A percentile compares a stretch with the other conserved stretches of the same genome.
Evolutionary conservation across 2,113 vertebrate genomes (phyloP).

Genomic region (Narcine bancroftii): DNA sequence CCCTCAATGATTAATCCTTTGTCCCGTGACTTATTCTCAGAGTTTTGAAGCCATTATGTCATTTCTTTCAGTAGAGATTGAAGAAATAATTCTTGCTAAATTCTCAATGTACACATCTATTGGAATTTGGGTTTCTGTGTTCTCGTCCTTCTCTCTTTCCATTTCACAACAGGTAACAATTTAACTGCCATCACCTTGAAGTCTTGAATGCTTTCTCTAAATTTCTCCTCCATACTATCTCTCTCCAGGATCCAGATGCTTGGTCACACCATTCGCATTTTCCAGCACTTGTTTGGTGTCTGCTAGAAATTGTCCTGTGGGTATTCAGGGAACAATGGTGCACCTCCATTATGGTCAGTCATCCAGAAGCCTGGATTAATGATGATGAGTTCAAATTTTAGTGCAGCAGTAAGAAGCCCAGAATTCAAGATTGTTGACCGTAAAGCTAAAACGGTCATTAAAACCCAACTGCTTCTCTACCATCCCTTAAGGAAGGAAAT

Average conservation of each 20-base stretch:
- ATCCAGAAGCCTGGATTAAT: too few species aligned
- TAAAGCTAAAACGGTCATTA: too few species aligned
- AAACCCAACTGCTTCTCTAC: too few species aligned
- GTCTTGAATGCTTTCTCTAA: background rate
- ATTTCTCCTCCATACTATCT: background rate
- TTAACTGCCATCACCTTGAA: background rate
- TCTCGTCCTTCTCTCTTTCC: background rate
- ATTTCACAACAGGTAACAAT: background rate
- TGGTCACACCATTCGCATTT: background rate
- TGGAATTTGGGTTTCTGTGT: background rate
- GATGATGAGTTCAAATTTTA: too few species aligned
- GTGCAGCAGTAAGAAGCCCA: too few species aligned
- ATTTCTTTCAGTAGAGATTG: background rate
- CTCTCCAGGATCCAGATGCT: background rate
- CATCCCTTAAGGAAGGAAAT: too few species aligned
- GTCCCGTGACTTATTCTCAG: too few species aligned
- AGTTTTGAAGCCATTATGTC: too few species aligned
- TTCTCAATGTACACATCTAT: background rate
- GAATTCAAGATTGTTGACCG: too few species aligned
- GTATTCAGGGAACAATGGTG: background rate
- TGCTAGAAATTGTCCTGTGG: background rate
- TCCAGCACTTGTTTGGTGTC: background rate
- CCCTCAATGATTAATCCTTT: too few species aligned
- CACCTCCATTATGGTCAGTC: too few species aligned
- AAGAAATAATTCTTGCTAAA: background rate